Evolutionary conservation across 2,888 invertebrate species (phyloP).

Genomic region (Seladonia tumulorum): DNA sequence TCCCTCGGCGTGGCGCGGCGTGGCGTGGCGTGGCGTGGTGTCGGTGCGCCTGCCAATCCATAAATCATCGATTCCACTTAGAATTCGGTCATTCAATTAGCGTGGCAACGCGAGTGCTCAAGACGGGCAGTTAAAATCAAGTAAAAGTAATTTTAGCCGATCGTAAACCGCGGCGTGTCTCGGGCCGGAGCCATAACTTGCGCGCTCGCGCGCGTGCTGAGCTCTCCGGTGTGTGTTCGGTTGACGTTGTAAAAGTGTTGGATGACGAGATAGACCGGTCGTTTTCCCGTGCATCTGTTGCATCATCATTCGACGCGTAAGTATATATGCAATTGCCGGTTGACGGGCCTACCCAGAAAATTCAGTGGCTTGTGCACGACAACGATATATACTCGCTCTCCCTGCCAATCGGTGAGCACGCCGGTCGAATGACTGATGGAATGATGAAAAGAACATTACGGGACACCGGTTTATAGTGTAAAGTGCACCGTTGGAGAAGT

Average conservation of each 20-base stretch:
- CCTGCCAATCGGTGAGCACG: constrained; percentile 27
- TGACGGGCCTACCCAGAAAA: constrained; percentile 67
- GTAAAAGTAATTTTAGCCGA: constrained; percentile 16
- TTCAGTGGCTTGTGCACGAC: constrained; percentile 52
- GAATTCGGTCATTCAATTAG: constrained; percentile 24
- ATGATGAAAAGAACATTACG: constrained; percentile 62
- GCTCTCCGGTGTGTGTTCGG: background rate
- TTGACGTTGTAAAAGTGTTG: constrained; percentile 23
- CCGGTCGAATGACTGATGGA: constrained; percentile 33
- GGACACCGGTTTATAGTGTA: constrained; percentile 74
- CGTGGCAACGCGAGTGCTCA: background rate
- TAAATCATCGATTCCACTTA: constrained; percentile 20
- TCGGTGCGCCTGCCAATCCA: constrained; percentile 22
- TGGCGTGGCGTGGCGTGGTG: background rate
- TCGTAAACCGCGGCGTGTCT: constrained; percentile 13
- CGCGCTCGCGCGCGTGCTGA: too few relatives aligned
- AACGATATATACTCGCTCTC: constrained; percentile 15
- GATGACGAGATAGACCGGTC: background rate
- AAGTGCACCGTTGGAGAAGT: constrained; percentile 59
- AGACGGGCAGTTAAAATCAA: background rate
- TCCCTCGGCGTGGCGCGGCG: background rate
- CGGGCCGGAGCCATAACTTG: background rate
- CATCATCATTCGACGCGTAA: constrained; percentile 75
- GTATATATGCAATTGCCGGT: constrained; percentile 77
- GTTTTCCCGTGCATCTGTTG: constrained; percentile 39